Conservation (phyloP, 2,113 vertebrate species). For the Neogale vison region DNA sequence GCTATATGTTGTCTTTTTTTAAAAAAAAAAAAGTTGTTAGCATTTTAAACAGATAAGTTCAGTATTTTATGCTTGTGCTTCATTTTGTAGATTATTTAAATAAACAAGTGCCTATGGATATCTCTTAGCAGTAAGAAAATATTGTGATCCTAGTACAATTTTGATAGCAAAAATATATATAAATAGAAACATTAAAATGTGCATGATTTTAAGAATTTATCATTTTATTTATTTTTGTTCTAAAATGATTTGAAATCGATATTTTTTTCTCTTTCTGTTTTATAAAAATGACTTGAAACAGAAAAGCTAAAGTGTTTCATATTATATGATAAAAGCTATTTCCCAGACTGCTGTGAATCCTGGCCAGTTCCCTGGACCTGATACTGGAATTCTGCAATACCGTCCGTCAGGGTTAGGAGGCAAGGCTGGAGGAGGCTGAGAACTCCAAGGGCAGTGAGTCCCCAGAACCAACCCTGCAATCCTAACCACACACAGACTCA, state of each 20-base stretch:
- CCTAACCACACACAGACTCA: neutral
- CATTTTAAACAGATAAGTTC: conserved; percentile 42
- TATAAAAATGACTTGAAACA: conserved; percentile 2
- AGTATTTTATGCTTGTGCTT: conserved; percentile 44
- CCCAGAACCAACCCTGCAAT: neutral
- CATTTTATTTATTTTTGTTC: conserved; percentile 26
- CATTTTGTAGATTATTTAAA: conserved; percentile 26
- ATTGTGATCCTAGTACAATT: neutral
- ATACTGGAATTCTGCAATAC: neutral
- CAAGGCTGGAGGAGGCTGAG: rapidly evolving
- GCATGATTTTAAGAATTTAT: neutral
- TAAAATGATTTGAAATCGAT: neutral
- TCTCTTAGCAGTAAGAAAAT: conserved; percentile 22
- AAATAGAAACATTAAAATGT: conserved; percentile 43
- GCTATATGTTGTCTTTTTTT: conserved; percentile 56
- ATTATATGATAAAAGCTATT: neutral
- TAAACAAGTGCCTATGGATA: conserved; percentile 20
- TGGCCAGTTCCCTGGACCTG: neutral
- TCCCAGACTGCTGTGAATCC: neutral
- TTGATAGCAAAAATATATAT: conserved; percentile 36
- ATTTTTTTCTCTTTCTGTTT: neutral
- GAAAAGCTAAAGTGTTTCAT: neutral
- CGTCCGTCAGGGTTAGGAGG: neutral
- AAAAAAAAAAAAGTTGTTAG: neutral
- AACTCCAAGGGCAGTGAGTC: neutral